These are phyloP conservation scores for Oxycera nigricornis DNA, from an alignment of 2,888 invertebrate genomes.

Conservation along the genomic window DNA sequence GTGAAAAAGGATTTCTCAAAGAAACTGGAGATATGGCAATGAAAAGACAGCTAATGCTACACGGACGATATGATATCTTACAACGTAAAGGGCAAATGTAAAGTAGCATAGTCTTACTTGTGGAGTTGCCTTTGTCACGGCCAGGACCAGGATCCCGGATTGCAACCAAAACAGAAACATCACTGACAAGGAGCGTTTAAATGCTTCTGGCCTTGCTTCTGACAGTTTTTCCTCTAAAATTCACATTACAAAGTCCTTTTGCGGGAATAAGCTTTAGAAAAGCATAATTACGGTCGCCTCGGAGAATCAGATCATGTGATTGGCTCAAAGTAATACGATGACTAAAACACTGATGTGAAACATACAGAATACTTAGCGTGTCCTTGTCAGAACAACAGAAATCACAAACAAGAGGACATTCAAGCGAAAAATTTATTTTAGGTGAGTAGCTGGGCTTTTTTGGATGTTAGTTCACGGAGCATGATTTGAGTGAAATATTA, in stretches of 20 bases:
- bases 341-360: background rate
- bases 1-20: slow-evolving; percentile 1
- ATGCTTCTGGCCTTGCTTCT: background rate
- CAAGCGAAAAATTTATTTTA: too few relatives aligned
- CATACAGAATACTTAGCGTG: too few relatives aligned
- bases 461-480: too few relatives aligned
- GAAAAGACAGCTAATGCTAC: background rate
- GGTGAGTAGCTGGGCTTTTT: too few relatives aligned
- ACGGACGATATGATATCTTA: background rate
- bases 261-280: background rate
- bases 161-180: too few relatives aligned
- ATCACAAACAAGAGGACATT: too few relatives aligned
- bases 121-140: background rate
- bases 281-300: background rate
- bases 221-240: background rate
- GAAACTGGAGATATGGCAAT: background rate
- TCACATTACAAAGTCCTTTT: background rate
- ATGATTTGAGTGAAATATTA: too few relatives aligned
- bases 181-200: background rate
- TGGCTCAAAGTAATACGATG: background rate
- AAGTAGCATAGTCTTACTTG: slow-evolving; percentile 1
- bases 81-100: background rate
- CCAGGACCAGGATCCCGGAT: too few relatives aligned
- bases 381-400: too few relatives aligned
- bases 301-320: background rate